phyloP scores from a whole-genome alignment of 2,113 vertebrate species.

The Poeciliopsis occidentalis region DNA sequence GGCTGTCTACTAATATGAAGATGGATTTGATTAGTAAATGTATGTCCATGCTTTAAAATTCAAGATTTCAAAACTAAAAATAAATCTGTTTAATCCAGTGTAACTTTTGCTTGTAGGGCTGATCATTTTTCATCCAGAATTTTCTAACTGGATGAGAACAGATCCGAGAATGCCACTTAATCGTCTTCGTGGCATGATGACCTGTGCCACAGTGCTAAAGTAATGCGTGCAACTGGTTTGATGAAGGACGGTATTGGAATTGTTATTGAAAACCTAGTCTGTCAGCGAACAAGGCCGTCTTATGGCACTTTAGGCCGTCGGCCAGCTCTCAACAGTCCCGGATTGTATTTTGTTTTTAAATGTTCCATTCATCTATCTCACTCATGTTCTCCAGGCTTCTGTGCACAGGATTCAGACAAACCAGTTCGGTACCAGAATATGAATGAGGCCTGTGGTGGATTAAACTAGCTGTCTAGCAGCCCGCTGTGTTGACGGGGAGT shows the following conservation, averaged over 20 bases:
- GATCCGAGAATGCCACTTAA: conserved; percentile 5
- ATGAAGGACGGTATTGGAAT: conserved; percentile 69
- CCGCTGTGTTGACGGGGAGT: conserved; percentile 48
- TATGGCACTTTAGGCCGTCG: conserved; percentile 71
- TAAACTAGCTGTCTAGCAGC: conserved; percentile 46
- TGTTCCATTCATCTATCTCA: conserved; percentile 80
- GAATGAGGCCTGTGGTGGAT: conserved; percentile 66
- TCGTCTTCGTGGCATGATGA: conserved; percentile 38
- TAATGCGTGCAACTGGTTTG: conserved; percentile 63
- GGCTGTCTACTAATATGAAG: background rate
- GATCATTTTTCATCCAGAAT: background rate
- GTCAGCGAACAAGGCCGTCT: conserved; percentile 74
- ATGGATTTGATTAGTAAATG: background rate
- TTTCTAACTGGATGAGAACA: background rate
- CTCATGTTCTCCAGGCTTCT: conserved; percentile 76
- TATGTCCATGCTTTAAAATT: background rate
- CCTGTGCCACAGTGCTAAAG: conserved; percentile 58
- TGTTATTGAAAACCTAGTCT: conserved; percentile 75
- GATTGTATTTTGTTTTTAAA: conserved; percentile 81
- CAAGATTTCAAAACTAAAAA: background rate
- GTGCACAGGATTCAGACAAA: conserved; percentile 73
- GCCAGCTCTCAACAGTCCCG: conserved; percentile 75
- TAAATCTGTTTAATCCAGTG: background rate
- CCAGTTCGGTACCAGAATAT: conserved; percentile 71
- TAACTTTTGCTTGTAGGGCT: background rate